phyloP scores from a whole-genome alignment of 2,113 vertebrate genomes.

The Corythornis madagascariensis region DNA sequence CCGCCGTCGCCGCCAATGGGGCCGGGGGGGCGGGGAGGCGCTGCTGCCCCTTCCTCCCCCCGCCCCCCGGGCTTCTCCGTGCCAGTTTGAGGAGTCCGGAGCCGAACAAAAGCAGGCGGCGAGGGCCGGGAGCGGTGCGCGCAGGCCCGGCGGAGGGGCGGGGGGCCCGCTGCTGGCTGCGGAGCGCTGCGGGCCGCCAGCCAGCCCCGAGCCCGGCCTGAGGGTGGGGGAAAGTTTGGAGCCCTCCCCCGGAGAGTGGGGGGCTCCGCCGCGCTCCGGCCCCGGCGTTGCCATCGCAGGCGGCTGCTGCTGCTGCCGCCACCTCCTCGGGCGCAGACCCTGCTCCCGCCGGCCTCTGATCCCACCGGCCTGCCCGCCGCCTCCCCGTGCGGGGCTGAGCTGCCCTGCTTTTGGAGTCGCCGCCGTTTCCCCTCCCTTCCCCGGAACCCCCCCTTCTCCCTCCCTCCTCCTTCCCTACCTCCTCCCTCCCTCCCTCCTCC shows the following conservation, averaged over 20 bases:
- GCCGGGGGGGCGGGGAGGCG: background rate
- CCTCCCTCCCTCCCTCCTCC: background rate
- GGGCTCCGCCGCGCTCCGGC: background rate
- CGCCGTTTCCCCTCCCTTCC: constrained; percentile 53
- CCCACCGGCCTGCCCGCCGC: background rate
- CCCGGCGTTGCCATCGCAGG: background rate
- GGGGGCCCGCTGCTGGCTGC: background rate
- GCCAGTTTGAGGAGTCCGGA: constrained; percentile 75
- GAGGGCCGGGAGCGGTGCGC: constrained; percentile 51
- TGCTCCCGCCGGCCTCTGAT: background rate
- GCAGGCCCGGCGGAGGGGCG: constrained; percentile 10
- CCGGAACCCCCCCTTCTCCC: constrained; percentile 26
- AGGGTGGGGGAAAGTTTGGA: background rate
- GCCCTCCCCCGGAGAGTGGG: background rate
- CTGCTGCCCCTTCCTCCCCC: background rate
- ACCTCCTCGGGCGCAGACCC: background rate
- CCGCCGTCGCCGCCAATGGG: background rate
- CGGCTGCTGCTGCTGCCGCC: background rate
- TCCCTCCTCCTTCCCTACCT: constrained; percentile 42
- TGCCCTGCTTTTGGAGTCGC: constrained; percentile 53
- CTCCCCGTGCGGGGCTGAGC: background rate
- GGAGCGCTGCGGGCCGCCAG: constrained; percentile 28
- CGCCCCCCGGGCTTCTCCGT: constrained; percentile 68
- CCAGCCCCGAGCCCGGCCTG: background rate
- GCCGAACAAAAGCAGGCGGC: constrained; percentile 76